Conservation (phyloP, 53 echinoderm and acorn worm genomes). For the Paracentrotus lividus region DNA sequence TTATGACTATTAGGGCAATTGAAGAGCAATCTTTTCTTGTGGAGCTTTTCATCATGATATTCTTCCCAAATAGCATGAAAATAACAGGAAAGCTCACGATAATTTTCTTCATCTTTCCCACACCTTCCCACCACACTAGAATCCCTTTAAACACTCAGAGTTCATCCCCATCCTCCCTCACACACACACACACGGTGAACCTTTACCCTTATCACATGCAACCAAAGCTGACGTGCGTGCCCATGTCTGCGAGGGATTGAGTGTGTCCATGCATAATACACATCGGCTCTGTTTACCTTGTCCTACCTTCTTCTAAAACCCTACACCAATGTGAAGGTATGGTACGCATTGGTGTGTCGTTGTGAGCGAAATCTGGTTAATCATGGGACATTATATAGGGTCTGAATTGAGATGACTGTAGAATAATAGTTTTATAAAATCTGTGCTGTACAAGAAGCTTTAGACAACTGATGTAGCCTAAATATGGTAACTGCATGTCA, state of each 20-base stretch:
- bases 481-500: no score
- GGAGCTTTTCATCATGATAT: no score
- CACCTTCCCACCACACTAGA: no score
- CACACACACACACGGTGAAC: conserved; percentile 30
- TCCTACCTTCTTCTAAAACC: conserved; percentile 13
- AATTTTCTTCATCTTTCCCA: no score
- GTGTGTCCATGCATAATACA: conserved; percentile 58
- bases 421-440: not conserved
- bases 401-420: not conserved
- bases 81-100: no score
- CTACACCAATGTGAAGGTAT: conserved; percentile 9
- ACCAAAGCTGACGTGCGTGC: conserved; percentile 9
- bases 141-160: not conserved
- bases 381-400: not conserved
- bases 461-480: no score
- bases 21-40: no score
- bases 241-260: conserved; percentile 41
- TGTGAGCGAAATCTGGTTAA: not conserved
- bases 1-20: no score
- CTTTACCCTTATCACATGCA: conserved; percentile 45
- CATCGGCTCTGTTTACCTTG: conserved; percentile 26
- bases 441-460: no score
- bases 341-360: not conserved
- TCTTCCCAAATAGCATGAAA: no score
- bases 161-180: not conserved